These are phyloP conservation scores for Rynchops niger DNA, from an alignment of 2,113 vertebrate species.

Conservation along the genomic window DNA sequence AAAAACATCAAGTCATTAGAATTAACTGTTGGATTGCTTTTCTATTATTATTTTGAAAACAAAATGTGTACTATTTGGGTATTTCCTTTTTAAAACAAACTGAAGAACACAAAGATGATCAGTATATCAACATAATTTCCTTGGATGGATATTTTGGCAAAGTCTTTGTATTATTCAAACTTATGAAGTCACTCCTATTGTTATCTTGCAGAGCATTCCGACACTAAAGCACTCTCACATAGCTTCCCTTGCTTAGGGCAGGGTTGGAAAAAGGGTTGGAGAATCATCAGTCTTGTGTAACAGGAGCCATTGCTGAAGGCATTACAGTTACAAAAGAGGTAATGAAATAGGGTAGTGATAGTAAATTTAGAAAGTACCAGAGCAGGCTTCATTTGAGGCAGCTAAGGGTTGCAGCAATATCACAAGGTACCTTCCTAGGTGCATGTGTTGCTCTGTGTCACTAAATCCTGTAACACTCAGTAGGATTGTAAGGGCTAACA, in stretches of 20 bases:
- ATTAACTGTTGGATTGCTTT: neutral
- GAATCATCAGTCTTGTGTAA: neutral
- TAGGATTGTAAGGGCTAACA: neutral
- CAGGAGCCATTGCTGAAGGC: neutral
- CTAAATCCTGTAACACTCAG: neutral
- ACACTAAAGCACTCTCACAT: neutral
- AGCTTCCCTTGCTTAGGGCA: neutral
- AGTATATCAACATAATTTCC: neutral
- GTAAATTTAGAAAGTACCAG: neutral
- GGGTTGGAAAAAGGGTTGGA: neutral
- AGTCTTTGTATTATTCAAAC: neutral
- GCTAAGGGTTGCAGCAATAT: neutral
- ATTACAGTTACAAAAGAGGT: neutral
- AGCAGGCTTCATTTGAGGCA: neutral
- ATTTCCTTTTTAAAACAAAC: neutral
- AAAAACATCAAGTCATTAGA: neutral
- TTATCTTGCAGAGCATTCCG: neutral
- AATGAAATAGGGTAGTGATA: neutral
- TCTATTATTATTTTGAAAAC: neutral
- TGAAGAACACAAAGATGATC: neutral
- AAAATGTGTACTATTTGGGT: neutral
- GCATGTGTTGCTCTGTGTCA: neutral
- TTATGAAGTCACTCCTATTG: neutral
- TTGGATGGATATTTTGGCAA: neutral
- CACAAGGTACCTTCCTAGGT: neutral